A percentile compares a stretch with the other conserved stretches of the same genome.
phyloP scores from a whole-genome alignment of 2,113 vertebrate genomes.

The Crotophaga sulcirostris region DNA sequence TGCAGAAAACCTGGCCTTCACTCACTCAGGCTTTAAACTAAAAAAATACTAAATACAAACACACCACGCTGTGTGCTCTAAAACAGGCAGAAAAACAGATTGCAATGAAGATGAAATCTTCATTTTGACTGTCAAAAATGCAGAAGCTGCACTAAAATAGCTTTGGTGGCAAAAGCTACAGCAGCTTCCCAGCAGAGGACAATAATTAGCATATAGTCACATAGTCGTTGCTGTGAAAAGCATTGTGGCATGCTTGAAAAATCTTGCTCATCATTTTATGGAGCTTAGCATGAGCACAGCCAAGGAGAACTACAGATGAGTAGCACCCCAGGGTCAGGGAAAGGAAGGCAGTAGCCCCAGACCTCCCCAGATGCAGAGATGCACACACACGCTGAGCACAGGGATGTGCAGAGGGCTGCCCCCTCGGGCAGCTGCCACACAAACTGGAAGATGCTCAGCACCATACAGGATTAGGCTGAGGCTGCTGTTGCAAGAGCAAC shows the following conservation, averaged over 20 bases:
- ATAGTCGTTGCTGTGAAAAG: background rate
- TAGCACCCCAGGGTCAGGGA: background rate
- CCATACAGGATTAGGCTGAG: background rate
- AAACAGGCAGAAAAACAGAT: slow-evolving; percentile 31
- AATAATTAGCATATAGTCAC: slow-evolving; percentile 40
- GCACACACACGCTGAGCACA: rapidly evolving
- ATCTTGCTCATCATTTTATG: background rate
- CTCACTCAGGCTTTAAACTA: slow-evolving; percentile 11
- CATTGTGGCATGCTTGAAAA: background rate
- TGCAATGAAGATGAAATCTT: slow-evolving; percentile 44
- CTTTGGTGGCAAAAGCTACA: slow-evolving; percentile 59
- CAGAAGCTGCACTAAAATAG: slow-evolving; percentile 50
- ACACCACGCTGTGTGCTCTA: background rate
- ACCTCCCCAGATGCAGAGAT: background rate
- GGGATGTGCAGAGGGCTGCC: background rate
- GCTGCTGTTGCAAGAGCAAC: background rate
- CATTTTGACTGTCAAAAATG: slow-evolving; percentile 46
- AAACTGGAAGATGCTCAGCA: background rate
- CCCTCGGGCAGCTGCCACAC: background rate
- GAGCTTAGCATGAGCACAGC: background rate
- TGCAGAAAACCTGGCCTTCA: background rate
- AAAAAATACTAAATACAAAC: slow-evolving; percentile 21
- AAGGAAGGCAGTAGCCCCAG: background rate
- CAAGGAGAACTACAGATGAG: slow-evolving; percentile 35
- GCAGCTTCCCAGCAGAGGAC: slow-evolving; percentile 34